Base-by-base conservation (phyloP, 92 coral and sea anemone species). In the Ricordea florida region DNA sequence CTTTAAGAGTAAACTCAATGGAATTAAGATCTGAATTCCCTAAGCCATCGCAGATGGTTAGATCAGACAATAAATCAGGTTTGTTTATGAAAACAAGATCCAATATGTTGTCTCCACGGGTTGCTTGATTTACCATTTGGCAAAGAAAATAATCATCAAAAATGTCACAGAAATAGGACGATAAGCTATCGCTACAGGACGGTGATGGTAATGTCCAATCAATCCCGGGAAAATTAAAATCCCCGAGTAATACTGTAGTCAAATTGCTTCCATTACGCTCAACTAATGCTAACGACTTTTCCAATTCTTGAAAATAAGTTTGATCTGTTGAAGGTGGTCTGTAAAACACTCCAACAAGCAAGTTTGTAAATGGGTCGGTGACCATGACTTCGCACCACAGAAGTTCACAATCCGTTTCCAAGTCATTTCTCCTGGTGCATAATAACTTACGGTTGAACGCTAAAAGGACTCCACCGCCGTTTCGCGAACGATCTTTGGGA, bases 261-360 rank as follows among this genome's bases (percentile, higher is more conserved):
- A 44, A 31, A 50, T 80, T 80, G 40, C 70, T 70, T 4, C 74
- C 86, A 61, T 18, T 33, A 25, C 55, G 29, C 18, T 69, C 73
- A 25, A 80, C 56, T 1, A 80, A 24, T 3, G 80, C 29, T 48
- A 61, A 38, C 1, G 80, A 71, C 22, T 52, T 81, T 37, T 25
- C 80, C 31, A 71, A 46, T 33, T 80, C 79, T 0, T 69, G 14
- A 9, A 80, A 38, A 49, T 69, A 80, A 9, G 18, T 20, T 8
- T 33, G 4, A 36, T 68, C 62, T 16, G 49, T 15, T 0, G 62
- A 55, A 28, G 61, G 84, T 16, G 79, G 86, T 47, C 86, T 69
- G 48, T 59, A 80, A 42, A 52, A 80, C 8, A 80, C 86, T 28
- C 73, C 86, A 15, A 80, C 85, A 29, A 68, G 53, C 3, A 79